phyloP scores from a whole-genome alignment of 2,888 invertebrate genomes.

The Colletes collaris region DNA sequence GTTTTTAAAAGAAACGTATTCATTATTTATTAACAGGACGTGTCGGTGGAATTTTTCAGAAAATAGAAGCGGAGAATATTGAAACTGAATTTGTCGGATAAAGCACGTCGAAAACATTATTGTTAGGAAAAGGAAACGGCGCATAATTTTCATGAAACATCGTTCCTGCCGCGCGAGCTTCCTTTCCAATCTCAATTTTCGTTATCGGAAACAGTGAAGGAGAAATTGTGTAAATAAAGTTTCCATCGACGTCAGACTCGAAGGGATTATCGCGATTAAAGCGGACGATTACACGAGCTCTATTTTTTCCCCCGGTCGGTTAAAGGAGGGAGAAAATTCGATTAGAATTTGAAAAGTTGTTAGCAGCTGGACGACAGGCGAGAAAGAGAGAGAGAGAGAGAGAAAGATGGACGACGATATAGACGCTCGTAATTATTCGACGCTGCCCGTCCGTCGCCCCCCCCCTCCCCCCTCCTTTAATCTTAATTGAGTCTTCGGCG shows the following conservation, averaged over 20 bases:
- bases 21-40: no score
- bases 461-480: conserved; percentile 29
- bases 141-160: no score
- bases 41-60: no score
- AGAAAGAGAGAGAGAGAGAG: background rate
- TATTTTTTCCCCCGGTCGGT: background rate
- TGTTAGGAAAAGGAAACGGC: no score
- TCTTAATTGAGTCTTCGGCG: conserved; percentile 48
- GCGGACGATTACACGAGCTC: background rate
- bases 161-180: no score
- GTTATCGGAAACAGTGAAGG: background rate
- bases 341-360: conserved; percentile 26
- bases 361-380: background rate
- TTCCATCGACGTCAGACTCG: background rate
- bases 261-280: conserved; percentile 9
- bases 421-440: conserved; percentile 40
- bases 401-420: background rate
- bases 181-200: background rate
- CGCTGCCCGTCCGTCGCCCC: background rate
- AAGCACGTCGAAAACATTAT: no score
- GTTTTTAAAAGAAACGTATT: no score
- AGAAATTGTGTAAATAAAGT: background rate
- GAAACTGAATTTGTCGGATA: no score
- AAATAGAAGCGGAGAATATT: no score
- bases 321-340: conserved; percentile 1